Conservation (phyloP, 2,113 vertebrate genomes). For the Pterocles gutturalis region DNA sequence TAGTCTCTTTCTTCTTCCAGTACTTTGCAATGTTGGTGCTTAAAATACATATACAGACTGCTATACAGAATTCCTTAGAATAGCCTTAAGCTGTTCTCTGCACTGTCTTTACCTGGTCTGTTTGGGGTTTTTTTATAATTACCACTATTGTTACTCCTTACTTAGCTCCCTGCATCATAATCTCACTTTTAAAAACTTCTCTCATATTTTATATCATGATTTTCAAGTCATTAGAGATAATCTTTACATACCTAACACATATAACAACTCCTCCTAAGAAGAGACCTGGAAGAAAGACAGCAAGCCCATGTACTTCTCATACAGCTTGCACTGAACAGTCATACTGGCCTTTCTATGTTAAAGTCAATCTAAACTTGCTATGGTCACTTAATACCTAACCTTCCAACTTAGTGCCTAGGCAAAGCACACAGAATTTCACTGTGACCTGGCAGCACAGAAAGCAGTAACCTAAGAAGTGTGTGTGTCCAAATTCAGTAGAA, state of each 20-base stretch:
- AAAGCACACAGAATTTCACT: neutral
- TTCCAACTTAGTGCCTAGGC: neutral
- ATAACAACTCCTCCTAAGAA: neutral
- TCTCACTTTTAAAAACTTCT: neutral
- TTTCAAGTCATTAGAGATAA: neutral
- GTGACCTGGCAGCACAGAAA: neutral
- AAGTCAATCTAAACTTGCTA: neutral
- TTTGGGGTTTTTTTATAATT: neutral
- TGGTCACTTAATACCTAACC: neutral
- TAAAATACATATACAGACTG: neutral
- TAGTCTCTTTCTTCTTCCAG: neutral
- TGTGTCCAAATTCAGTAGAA: neutral
- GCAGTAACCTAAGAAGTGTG: accelerated
- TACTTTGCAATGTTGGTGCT: neutral
- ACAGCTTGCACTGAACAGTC: neutral
- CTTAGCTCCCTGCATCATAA: neutral
- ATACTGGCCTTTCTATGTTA: neutral
- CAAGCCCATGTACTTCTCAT: neutral
- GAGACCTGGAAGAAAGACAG: neutral
- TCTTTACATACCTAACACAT: neutral
- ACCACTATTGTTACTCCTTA: neutral
- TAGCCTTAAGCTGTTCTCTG: neutral
- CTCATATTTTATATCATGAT: neutral
- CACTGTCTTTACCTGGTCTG: neutral
- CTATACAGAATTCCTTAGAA: neutral